Evolutionary conservation across 2,888 invertebrate genomes (phyloP).

Genomic region (Pollenia angustigena): DNA sequence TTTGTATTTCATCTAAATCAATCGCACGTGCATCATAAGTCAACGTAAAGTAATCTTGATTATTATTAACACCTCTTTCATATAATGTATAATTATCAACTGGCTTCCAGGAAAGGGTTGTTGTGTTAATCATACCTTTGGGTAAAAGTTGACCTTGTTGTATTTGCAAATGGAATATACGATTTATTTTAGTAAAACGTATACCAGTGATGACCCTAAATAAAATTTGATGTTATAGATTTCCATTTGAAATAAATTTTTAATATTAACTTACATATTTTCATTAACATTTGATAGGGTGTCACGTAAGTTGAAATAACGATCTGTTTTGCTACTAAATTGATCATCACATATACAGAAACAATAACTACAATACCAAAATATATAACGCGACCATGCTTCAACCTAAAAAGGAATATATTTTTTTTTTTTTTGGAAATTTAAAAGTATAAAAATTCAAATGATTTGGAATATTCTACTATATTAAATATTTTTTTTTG

Average conservation of each 20-base stretch:
- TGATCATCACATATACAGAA: slow-evolving; percentile 94
- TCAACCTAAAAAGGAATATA: slow-evolving; percentile 86
- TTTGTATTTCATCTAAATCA: slow-evolving; percentile 91
- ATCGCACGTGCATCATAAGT: slow-evolving; percentile 90
- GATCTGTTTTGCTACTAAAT: slow-evolving; percentile 87
- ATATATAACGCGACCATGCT: slow-evolving; percentile 95
- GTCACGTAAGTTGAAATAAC: slow-evolving; percentile 92
- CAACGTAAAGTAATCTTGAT: slow-evolving; percentile 90
- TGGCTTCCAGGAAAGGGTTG: slow-evolving; percentile 88
- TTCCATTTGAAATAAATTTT: not conserved
- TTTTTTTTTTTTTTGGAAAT: too few relatives aligned
- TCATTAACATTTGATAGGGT: slow-evolving; percentile 86
- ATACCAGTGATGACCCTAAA: slow-evolving; percentile 91
- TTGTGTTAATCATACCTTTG: slow-evolving; percentile 87
- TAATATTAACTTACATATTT: slow-evolving; percentile 86
- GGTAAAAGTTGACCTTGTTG: slow-evolving; percentile 89
- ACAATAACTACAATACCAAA: slow-evolving; percentile 96
- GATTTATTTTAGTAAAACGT: slow-evolving; percentile 89
- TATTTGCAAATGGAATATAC: slow-evolving; percentile 92
- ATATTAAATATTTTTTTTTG: too few relatives aligned
- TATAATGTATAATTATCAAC: slow-evolving; percentile 86
- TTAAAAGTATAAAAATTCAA: too few relatives aligned
- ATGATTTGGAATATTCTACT: too few relatives aligned
- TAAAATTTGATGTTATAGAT: not conserved
- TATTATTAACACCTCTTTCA: slow-evolving; percentile 86